Evolutionary conservation across 2,888 invertebrate species (phyloP).

Genomic region (Graphium colonna): DNA sequence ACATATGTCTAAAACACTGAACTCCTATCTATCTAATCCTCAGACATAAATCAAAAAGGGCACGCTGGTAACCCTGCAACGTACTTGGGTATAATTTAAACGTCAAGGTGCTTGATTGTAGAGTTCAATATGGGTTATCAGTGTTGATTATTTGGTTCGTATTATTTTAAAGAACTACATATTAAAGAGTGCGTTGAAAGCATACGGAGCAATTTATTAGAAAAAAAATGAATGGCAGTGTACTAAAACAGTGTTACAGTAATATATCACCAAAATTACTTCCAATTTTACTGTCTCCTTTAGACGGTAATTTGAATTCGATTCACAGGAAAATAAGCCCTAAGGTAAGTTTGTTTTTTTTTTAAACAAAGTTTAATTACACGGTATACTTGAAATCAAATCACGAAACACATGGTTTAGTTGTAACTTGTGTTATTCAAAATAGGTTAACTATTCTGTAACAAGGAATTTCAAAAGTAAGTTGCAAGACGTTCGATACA

Average conservation of each 20-base stretch:
- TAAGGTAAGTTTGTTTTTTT: constrained; percentile 45
- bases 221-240: constrained; percentile 53
- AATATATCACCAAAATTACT: constrained; percentile 38
- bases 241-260: constrained; percentile 44
- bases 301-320: constrained; percentile 32
- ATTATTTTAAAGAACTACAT: constrained; percentile 44
- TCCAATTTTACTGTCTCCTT: constrained; percentile 34
- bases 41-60: neutral
- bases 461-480: constrained; percentile 11
- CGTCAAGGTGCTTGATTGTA: constrained; percentile 38
- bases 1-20: neutral
- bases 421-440: neutral
- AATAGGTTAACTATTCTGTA: constrained; percentile 15
- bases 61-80: constrained; percentile 9
- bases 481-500: constrained; percentile 11
- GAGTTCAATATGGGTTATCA: constrained; percentile 75
- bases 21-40: neutral
- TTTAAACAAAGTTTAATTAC: constrained; percentile 2
- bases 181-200: constrained; percentile 26
- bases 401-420: constrained; percentile 9
- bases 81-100: constrained; percentile 19
- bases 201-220: constrained; percentile 16
- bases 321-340: constrained; percentile 50
- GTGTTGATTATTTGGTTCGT: constrained; percentile 45
- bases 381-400: neutral